Conservation (phyloP, 2,113 vertebrate species). For the Alligator sinensis region DNA sequence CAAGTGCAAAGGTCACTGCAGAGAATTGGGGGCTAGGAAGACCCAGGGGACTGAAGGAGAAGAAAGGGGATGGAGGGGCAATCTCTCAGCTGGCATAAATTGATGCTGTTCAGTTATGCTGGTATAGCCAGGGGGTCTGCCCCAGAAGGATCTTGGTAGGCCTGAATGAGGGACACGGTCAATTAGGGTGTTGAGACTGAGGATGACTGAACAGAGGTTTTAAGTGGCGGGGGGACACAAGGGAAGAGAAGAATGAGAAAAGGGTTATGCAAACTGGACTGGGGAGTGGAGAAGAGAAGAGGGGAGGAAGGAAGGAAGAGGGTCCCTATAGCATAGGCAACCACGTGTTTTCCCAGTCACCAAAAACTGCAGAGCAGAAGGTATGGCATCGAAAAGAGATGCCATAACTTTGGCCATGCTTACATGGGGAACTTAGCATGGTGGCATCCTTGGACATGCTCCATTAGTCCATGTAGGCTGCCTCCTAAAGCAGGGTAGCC, state of each 20-base stretch:
- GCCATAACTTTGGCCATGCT: neutral
- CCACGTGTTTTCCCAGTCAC: neutral
- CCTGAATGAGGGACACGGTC: neutral
- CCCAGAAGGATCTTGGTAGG: neutral
- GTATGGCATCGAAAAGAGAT: neutral
- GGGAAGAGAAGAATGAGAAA: neutral
- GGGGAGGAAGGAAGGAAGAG: neutral
- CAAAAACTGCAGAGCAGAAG: no score
- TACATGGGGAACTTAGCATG: no score
- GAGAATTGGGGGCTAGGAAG: neutral
- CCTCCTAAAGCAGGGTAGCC: no score
- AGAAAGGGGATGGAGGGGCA: neutral
- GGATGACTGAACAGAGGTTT: neutral
- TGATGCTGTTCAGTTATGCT: neutral
- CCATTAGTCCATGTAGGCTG: no score
- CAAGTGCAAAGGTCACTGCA: accelerated
- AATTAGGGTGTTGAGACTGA: neutral
- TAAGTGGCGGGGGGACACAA: neutral
- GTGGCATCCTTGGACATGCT: no score
- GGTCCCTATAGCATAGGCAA: neutral
- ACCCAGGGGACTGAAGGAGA: neutral
- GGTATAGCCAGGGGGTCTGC: neutral
- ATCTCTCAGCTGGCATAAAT: neutral
- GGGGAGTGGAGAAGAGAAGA: neutral
- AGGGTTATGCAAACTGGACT: neutral